A percentile compares a stretch with the other conserved stretches of the same genome.
Evolutionary conservation across 2,113 vertebrate genomes (phyloP).

Genomic region (Corydoras maculifer): DNA sequence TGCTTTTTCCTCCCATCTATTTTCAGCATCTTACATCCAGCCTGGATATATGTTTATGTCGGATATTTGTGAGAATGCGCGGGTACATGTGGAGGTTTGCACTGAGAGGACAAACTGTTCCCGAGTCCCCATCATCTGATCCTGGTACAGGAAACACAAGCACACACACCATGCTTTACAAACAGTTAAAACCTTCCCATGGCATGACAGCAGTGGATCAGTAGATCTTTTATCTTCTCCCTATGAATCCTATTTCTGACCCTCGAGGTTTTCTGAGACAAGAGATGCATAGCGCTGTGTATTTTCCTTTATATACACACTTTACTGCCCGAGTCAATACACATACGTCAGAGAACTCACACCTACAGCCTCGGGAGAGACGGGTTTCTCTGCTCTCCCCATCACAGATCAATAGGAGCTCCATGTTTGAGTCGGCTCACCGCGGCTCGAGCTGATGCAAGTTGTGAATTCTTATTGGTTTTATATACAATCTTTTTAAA

Average conservation of each 20-base stretch:
- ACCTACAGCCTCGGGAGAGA: conserved; percentile 2
- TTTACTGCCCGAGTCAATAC: background rate
- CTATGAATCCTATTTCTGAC: background rate
- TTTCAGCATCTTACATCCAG: conserved; percentile 44
- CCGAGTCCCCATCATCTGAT: conserved; percentile 1
- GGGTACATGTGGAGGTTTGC: background rate
- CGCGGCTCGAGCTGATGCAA: no score
- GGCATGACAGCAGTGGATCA: conserved; percentile 4
- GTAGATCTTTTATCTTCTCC: conserved; percentile 1
- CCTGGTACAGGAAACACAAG: conserved; percentile 17
- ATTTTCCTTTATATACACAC: background rate
- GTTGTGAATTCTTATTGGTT: no score
- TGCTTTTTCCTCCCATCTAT: conserved; percentile 58
- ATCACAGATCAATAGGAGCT: conserved; percentile 6
- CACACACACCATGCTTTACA: conserved; percentile 1
- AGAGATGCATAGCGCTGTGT: conserved; percentile 1
- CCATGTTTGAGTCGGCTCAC: no score
- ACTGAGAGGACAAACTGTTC: background rate
- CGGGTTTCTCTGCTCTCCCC: background rate
- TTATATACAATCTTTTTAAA: no score
- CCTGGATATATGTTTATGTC: conserved; percentile 39
- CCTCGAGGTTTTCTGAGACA: background rate
- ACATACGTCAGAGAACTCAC: background rate
- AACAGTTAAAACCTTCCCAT: background rate
- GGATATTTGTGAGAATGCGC: conserved; percentile 7